Evolutionary conservation across 2,113 vertebrate species (phyloP).

Genomic region (Lepus europaeus): DNA sequence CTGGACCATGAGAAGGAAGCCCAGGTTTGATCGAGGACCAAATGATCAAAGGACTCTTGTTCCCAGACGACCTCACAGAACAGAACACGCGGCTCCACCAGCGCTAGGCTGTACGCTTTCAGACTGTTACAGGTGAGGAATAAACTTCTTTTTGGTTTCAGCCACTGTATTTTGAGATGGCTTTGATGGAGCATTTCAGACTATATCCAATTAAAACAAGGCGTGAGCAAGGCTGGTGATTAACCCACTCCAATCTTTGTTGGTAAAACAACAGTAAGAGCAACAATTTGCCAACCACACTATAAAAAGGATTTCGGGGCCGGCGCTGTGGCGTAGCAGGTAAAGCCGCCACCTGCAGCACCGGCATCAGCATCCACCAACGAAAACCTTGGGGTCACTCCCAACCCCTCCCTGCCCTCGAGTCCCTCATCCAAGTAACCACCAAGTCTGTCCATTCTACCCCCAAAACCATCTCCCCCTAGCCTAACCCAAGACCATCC

Average conservation of each 20-base stretch:
- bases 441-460: not conserved
- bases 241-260: not conserved
- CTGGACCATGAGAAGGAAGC: not conserved
- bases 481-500: not conserved
- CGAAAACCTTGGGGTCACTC: not conserved
- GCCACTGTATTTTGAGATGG: not conserved
- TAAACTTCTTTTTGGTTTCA: not conserved
- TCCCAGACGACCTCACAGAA: not conserved
- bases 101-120: not conserved
- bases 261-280: not conserved
- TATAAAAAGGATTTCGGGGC: not conserved
- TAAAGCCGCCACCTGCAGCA: too few species aligned
- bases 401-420: not conserved
- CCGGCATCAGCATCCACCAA: not conserved
- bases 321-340: too few species aligned
- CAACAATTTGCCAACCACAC: constrained; percentile 16
- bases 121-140: not conserved
- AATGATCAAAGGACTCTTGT: not conserved
- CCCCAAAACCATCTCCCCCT: not conserved
- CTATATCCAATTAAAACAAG: constrained; percentile 29
- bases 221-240: not conserved
- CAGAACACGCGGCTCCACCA: not conserved
- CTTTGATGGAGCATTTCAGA: not conserved
- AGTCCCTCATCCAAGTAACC: not conserved
- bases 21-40: not conserved